A percentile compares a stretch with the other conserved stretches of the same genome.
phyloP scores from a whole-genome alignment of 2,797 vertebrate species.

The Sylvia borin region DNA sequence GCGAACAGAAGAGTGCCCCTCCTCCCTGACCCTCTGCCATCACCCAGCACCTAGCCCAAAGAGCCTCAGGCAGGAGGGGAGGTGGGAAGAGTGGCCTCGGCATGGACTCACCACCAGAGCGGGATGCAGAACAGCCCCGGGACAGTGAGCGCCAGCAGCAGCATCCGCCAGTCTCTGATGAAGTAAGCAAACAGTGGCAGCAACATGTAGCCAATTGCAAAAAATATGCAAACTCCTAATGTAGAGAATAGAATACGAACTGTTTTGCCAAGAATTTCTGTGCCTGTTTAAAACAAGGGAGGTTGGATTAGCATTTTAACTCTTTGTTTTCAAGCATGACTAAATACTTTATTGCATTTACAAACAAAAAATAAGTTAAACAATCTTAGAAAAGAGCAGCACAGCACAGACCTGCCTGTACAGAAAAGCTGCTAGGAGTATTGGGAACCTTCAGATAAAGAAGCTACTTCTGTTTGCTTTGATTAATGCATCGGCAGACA shows the following conservation, averaged over 20 bases:
- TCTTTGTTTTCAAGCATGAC: background rate
- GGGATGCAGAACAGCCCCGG: conserved; percentile 82
- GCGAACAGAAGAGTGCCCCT: background rate
- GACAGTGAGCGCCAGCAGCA: conserved; percentile 80
- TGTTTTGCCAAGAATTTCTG: conserved; percentile 84
- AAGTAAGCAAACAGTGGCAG: conserved; percentile 86
- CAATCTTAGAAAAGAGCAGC: background rate
- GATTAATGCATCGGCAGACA: background rate
- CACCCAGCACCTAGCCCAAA: background rate
- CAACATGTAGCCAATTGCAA: conserved; percentile 88
- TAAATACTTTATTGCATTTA: conserved; percentile 51
- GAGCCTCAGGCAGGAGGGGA: background rate
- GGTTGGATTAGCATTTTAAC: conserved; percentile 70
- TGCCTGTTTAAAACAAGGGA: conserved; percentile 82
- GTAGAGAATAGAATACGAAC: conserved; percentile 87
- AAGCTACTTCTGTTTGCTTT: background rate
- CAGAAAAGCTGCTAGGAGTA: background rate
- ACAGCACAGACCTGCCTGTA: background rate
- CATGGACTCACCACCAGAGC: conserved; percentile 89
- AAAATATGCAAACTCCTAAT: conserved; percentile 85
- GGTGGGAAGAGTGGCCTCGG: background rate
- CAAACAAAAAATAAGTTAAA: background rate
- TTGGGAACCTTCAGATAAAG: background rate
- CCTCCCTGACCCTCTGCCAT: background rate
- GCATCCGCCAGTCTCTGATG: conserved; percentile 88